phyloP scores from a whole-genome alignment of 2,888 invertebrate species.

The Dolichopus griseipennis region DNA sequence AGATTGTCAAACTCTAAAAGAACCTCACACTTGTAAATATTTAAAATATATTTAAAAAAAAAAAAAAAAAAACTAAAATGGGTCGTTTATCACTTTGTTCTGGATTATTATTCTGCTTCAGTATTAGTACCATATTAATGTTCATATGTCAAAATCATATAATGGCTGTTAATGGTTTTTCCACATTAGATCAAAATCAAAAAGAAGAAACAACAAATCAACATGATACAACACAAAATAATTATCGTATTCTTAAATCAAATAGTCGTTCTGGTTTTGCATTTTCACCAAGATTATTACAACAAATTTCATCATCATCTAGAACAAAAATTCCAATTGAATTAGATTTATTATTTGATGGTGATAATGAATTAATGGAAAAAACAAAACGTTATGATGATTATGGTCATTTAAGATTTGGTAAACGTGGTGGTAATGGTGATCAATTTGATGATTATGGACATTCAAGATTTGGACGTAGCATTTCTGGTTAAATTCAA shows the following conservation, averaged over 20 bases:
- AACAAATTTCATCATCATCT: slow-evolving; percentile 23
- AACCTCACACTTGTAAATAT: neutral
- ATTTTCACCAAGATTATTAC: slow-evolving; percentile 25
- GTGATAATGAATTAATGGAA: slow-evolving; percentile 29
- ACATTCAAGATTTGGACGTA: slow-evolving; percentile 62
- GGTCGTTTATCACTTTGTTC: neutral
- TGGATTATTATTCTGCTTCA: neutral
- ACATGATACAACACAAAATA: slow-evolving; percentile 26
- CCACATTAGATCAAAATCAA: slow-evolving; percentile 7
- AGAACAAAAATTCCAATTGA: slow-evolving; percentile 37
- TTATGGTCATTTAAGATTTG: slow-evolving; percentile 62
- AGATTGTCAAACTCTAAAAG: too few relatives aligned
- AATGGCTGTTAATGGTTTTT: neutral
- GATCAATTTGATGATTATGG: slow-evolving; percentile 68
- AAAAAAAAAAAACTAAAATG: neutral
- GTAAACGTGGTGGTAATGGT: slow-evolving; percentile 48
- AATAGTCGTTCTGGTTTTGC: neutral
- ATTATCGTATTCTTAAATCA: neutral
- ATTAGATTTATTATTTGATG: slow-evolving; percentile 35
- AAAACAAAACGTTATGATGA: slow-evolving; percentile 55
- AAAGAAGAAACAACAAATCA: slow-evolving; percentile 28
- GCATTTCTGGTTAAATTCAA: slow-evolving; percentile 23
- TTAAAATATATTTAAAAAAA: neutral
- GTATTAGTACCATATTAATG: neutral
- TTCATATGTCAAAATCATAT: neutral